phyloP scores from a whole-genome alignment of 2,113 vertebrate species.

The Cyanocitta stelleri region DNA sequence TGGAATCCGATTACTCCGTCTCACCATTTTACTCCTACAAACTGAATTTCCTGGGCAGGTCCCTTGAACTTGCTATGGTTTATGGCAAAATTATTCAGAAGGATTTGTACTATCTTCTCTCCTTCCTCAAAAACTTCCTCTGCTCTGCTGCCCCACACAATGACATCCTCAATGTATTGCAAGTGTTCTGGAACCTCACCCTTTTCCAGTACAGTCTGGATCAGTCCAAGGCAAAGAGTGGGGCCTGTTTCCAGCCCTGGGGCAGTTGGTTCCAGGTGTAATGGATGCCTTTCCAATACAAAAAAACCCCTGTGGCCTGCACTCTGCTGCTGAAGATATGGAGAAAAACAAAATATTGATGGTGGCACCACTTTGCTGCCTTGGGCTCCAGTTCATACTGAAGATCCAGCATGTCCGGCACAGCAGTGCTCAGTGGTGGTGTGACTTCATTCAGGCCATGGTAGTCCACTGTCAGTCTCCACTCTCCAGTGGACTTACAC shows the following conservation, averaged over 20 bases:
- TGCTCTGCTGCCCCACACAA: not conserved
- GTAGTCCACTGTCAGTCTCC: not conserved
- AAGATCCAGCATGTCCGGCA: not conserved
- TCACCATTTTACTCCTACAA: not conserved
- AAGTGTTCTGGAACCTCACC: not conserved
- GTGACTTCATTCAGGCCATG: not conserved
- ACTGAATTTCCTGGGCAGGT: not conserved
- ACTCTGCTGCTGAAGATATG: not conserved
- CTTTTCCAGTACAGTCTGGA: not conserved
- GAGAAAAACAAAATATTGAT: not conserved
- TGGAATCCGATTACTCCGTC: not conserved
- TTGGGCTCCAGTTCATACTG: not conserved
- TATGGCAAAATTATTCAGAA: not conserved
- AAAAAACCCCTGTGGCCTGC: not conserved
- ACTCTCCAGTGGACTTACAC: not conserved
- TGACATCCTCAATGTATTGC: not conserved
- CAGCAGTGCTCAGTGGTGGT: not conserved
- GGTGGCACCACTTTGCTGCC: not conserved
- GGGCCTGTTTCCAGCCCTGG: not conserved
- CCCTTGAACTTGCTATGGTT: not conserved
- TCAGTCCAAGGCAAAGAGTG: not conserved
- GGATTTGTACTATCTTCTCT: not conserved
- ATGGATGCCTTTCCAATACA: not conserved
- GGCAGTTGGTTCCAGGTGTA: not conserved
- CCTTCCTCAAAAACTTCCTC: not conserved